A percentile compares a stretch with the other conserved stretches of the same genome.
These are phyloP conservation scores for Lamprologus ornatipinnis DNA, from an alignment of 2,113 vertebrate genomes.

Conservation along the genomic window DNA sequence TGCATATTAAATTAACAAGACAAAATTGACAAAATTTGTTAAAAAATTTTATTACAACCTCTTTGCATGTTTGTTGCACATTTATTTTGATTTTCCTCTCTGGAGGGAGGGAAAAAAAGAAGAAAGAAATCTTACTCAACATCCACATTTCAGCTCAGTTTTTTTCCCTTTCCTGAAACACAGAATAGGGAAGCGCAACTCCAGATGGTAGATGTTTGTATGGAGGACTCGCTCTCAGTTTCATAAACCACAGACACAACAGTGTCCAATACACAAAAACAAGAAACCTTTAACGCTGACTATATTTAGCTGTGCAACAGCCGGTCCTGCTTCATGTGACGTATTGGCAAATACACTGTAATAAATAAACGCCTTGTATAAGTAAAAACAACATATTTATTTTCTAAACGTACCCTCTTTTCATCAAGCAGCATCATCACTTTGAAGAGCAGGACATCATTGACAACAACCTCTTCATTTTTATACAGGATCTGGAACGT, in stretches of 20 bases:
- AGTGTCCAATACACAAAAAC: not conserved
- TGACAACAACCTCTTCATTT: constrained; percentile 94
- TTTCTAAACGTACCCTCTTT: constrained; percentile 77
- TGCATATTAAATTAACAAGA: not conserved
- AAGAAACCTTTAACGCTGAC: not conserved
- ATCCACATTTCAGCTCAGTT: not conserved
- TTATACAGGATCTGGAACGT: constrained; percentile 99
- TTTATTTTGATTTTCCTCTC: not conserved
- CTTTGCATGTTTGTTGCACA: not conserved
- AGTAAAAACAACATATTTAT: not conserved
- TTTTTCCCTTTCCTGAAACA: not conserved
- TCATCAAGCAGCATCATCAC: constrained; percentile 97
- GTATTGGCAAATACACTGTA: not conserved
- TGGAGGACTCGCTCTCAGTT: not conserved
- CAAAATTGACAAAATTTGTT: not conserved
- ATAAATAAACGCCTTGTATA: not conserved
- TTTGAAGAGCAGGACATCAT: constrained; percentile 96
- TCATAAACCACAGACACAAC: not conserved
- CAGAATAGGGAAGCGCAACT: not conserved
- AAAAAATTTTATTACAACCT: not conserved
- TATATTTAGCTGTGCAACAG: not conserved
- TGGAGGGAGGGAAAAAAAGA: not conserved
- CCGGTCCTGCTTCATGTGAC: not conserved
- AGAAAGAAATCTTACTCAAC: not conserved
- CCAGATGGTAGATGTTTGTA: not conserved